These are phyloP conservation scores for Phalanger gymnotis DNA, from an alignment of 2,797 vertebrate species.

Conservation along the genomic window DNA sequence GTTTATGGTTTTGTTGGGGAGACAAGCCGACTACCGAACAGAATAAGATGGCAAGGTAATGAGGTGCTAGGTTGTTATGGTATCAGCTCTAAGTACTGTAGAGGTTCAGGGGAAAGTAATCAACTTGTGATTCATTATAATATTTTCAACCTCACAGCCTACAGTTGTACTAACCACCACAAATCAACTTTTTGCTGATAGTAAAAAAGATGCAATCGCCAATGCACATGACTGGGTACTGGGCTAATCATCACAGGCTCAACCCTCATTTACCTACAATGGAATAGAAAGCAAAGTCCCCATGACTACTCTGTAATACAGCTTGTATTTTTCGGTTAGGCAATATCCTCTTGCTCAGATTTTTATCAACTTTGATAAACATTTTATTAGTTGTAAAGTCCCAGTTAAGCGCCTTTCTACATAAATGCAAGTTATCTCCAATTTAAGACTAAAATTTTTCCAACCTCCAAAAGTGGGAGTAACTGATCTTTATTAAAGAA, in stretches of 20 bases:
- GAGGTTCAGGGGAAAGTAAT: neutral
- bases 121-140: neutral
- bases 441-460: constrained; percentile 78
- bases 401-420: constrained; percentile 71
- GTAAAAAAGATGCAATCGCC: neutral
- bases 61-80: neutral
- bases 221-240: neutral
- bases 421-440: constrained; percentile 70
- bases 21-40: neutral
- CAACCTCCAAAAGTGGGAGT: constrained; percentile 61
- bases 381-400: constrained; percentile 77
- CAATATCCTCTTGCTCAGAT: constrained; percentile 80
- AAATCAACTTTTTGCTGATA: neutral
- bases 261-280: neutral
- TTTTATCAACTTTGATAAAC: constrained; percentile 72
- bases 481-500: constrained; percentile 64
- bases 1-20: neutral
- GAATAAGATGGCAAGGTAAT: neutral
- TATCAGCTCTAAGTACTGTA: neutral
- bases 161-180: neutral
- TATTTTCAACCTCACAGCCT: neutral
- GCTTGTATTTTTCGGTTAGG: constrained; percentile 67
- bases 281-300: constrained; percentile 37
- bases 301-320: constrained; percentile 37
- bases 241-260: neutral